Conservation (phyloP, 2,797 vertebrate genomes). For the Lepus oiostolus region DNA sequence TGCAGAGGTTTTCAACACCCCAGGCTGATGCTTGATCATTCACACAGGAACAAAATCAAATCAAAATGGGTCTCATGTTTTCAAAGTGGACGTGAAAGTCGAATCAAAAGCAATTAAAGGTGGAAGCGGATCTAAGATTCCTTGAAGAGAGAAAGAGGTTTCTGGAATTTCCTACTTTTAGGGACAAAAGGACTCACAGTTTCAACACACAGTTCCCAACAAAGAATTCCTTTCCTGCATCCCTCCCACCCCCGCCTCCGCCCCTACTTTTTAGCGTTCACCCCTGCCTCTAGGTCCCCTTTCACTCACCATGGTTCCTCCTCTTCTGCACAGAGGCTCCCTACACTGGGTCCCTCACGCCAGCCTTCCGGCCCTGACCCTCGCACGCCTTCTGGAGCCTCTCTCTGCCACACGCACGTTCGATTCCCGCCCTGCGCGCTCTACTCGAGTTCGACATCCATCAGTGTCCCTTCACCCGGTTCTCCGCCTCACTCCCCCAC, state of each 20-base stretch:
- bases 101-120: constrained; percentile 66
- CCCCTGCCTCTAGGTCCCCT: constrained; percentile 51
- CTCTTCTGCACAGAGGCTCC: constrained; percentile 74
- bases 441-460: constrained; percentile 9
- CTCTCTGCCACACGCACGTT: background rate
- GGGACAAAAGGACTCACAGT: constrained; percentile 81
- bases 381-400: constrained; percentile 39
- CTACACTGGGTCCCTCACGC: constrained; percentile 51
- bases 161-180: constrained; percentile 76
- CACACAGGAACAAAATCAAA: constrained; percentile 67
- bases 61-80: constrained; percentile 68
- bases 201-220: constrained; percentile 68
- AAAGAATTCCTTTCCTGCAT: constrained; percentile 71
- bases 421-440: constrained; percentile 12
- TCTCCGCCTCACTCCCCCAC: constrained; percentile 8
- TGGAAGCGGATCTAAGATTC: constrained; percentile 55
- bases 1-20: constrained; percentile 12
- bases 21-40: constrained; percentile 10
- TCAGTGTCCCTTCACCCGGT: constrained; percentile 27
- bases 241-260: background rate
- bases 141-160: constrained; percentile 58
- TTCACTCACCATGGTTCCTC: constrained; percentile 79
- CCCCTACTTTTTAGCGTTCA: constrained; percentile 57
- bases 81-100: constrained; percentile 70
- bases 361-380: background rate